Conservation (phyloP, 1,140 invertebrate genomes). For the Drosophila kepulauana region DNA sequence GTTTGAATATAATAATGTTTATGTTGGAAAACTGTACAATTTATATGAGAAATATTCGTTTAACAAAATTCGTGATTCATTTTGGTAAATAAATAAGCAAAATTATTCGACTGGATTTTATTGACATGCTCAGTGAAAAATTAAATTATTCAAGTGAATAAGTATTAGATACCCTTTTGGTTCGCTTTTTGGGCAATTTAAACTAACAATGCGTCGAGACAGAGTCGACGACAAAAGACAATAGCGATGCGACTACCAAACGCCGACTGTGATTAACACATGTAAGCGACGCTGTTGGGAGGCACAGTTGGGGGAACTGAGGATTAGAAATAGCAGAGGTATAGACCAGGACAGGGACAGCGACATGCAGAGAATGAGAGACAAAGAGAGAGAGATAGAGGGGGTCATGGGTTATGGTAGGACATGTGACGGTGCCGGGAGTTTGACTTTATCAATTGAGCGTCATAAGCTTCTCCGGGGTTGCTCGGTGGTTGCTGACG, state of each 20-base stretch:
- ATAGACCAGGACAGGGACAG: not conserved
- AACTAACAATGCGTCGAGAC: conserved; percentile 67
- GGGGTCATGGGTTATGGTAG: conserved; percentile 45
- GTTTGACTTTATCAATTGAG: conserved; percentile 83
- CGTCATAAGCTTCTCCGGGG: conserved; percentile 71
- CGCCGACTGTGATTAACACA: conserved; percentile 82
- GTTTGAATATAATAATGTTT: too few relatives aligned
- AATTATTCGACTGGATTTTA: too few relatives aligned
- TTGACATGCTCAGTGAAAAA: too few relatives aligned
- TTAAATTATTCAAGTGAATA: not conserved
- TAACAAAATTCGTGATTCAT: too few relatives aligned
- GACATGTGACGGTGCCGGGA: conserved; percentile 61
- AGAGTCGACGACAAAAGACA: conserved; percentile 44
- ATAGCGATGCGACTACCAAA: conserved; percentile 40
- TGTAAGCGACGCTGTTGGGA: conserved; percentile 75
- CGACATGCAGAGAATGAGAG: too few relatives aligned
- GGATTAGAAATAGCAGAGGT: conserved; percentile 24
- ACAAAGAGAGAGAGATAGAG: too few relatives aligned
- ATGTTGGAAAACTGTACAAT: too few relatives aligned
- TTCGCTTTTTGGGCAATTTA: conserved; percentile 76
- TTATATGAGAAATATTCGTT: too few relatives aligned
- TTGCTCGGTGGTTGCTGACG: conserved; percentile 42
- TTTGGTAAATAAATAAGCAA: too few relatives aligned
- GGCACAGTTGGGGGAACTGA: conserved; percentile 43
- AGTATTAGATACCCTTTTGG: too few relatives aligned